Conservation (phyloP, 2,797 vertebrate species). For the Mallotus villosus region DNA sequence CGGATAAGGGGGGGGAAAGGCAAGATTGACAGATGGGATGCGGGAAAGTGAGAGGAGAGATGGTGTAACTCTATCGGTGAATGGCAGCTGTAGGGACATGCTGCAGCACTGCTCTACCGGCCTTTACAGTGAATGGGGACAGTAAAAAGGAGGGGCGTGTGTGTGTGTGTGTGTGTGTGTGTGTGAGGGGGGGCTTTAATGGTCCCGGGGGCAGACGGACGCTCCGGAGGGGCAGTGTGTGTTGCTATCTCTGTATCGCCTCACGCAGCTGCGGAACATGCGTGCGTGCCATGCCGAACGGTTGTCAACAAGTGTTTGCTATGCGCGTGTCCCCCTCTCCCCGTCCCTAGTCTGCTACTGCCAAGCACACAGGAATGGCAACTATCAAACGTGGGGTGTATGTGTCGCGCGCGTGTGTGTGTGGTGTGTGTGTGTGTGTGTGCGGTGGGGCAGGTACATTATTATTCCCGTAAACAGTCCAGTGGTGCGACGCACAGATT, state of each 20-base stretch:
- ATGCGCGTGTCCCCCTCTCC: conserved; percentile 16
- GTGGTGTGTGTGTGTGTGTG: neutral
- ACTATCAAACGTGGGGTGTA: neutral
- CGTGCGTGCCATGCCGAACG: conserved; percentile 40
- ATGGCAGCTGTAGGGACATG: conserved; percentile 38
- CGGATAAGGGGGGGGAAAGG: neutral
- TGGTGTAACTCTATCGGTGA: conserved; percentile 47
- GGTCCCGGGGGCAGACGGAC: no score
- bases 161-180: no score
- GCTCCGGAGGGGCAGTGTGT: no score
- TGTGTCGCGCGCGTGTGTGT: conserved; percentile 1
- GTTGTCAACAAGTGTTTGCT: conserved; percentile 41
- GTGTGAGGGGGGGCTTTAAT: no score
- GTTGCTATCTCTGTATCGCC: no score
- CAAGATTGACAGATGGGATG: neutral
- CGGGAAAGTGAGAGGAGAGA: neutral
- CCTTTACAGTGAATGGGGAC: conserved; percentile 47
- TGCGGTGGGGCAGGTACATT: conserved; percentile 7
- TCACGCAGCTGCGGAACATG: conserved; percentile 26
- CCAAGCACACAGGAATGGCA: no score
- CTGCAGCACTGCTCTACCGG: conserved; percentile 37
- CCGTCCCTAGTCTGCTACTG: neutral
- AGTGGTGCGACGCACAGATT: no score
- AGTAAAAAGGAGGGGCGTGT: conserved; percentile 13
- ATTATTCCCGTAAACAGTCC: no score